Percentiles rank a stretch among this genome's conserved stretches.
Evolutionary conservation across 1,140 invertebrate genomes (phyloP).

Genomic region (Fopius arisanus): DNA sequence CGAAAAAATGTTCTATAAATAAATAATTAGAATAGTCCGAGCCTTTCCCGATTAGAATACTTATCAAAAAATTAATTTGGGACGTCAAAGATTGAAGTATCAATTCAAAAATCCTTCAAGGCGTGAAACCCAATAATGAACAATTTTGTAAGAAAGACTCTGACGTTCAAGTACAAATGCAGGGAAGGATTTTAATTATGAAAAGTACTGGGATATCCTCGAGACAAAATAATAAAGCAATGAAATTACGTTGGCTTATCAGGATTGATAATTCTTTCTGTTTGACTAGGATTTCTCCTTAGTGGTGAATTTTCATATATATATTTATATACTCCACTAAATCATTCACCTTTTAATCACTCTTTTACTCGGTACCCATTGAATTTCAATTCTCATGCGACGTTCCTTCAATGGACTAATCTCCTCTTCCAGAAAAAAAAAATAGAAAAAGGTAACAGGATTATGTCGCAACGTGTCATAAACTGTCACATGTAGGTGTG

Average conservation of each 20-base stretch:
- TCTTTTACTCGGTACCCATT: neutral
- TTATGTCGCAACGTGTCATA: neutral
- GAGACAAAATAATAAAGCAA: no score
- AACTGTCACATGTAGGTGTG: neutral
- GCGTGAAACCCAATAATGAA: no score
- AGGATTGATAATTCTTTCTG: slow-evolving; percentile 15
- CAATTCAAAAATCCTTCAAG: no score
- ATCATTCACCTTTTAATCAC: slow-evolving; percentile 14
- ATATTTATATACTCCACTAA: slow-evolving; percentile 26
- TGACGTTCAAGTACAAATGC: no score
- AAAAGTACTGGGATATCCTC: no score
- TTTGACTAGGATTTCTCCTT: slow-evolving; percentile 39
- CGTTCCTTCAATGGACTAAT: neutral
- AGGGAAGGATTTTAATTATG: no score
- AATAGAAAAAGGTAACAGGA: neutral
- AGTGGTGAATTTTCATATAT: slow-evolving; percentile 29
- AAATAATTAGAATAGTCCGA: no score
- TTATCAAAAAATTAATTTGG: no score
- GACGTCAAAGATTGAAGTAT: no score
- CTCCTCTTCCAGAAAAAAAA: neutral
- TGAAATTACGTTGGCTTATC: neutral
- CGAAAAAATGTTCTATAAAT: no score
- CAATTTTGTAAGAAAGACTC: no score
- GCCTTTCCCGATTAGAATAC: no score
- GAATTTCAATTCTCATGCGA: neutral